A percentile compares a stretch with the other conserved stretches of the same genome.
These are phyloP conservation scores for Zaprionus ornatus DNA, from an alignment of 1,140 invertebrate species.

Conservation along the genomic window DNA sequence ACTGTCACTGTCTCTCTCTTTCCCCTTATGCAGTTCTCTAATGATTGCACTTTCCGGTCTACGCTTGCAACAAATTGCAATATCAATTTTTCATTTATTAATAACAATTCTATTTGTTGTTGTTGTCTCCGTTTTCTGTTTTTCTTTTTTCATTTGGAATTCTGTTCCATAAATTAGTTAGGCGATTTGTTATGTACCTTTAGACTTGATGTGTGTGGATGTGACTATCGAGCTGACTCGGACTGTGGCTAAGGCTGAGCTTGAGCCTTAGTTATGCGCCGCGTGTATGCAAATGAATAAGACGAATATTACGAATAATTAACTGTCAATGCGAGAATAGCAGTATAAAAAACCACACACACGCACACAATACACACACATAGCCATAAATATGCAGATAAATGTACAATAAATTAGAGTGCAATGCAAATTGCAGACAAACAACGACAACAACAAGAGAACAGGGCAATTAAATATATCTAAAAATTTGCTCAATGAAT, in stretches of 20 bases:
- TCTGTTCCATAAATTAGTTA: constrained; percentile 67
- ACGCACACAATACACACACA: background rate
- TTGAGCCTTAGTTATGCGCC: constrained; percentile 20
- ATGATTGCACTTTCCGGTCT: constrained; percentile 65
- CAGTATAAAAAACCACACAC: constrained; percentile 30
- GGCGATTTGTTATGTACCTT: constrained; percentile 37
- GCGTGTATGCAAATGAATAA: constrained; percentile 72
- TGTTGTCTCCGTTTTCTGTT: constrained; percentile 5
- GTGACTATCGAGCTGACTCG: constrained; percentile 1
- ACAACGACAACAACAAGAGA: constrained; percentile 34
- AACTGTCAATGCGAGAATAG: constrained; percentile 65
- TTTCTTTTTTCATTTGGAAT: constrained; percentile 10
- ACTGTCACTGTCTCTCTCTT: constrained; percentile 11
- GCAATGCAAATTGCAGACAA: constrained; percentile 68
- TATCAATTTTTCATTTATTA: constrained; percentile 49
- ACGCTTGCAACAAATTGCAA: constrained; percentile 62
- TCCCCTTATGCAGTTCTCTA: constrained; percentile 39
- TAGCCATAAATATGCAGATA: constrained; percentile 16
- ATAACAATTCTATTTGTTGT: constrained; percentile 13
- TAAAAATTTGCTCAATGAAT: constrained; percentile 64
- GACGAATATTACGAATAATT: constrained; percentile 80
- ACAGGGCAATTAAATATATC: constrained; percentile 59
- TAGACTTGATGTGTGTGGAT: constrained; percentile 26
- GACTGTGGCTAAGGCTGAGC: background rate
- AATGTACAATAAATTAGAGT: constrained; percentile 69